Evolutionary conservation across 2,113 vertebrate genomes (phyloP), one percentile per base, ranked within the genome.

Genomic region (Gasterosteus nipponicus): DNA sequence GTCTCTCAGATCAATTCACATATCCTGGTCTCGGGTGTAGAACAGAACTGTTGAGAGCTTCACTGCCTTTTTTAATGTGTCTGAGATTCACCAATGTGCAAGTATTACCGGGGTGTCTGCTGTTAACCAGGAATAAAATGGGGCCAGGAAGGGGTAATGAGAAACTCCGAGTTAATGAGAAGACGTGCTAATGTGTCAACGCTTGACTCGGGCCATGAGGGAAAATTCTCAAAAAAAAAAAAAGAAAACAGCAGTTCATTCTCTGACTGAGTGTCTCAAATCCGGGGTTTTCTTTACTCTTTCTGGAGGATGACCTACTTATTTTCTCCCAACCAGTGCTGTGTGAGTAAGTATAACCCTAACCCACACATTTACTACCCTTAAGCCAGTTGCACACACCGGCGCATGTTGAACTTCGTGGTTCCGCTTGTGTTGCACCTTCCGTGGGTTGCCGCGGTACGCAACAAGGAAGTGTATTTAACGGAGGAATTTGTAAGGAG

Each of bases 111-210:
- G 73, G 16, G 73, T 83, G 78, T 73, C 73, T 84, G 62, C 70
- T 72, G 86, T 87, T 92, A 93, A 86, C 84, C 73, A 77, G 76
- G 78, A 84, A 84, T 83, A 86, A 85, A 88, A 86, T 78, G 88
- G 78, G 80, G 84, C 86, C 84, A 89, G 79, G 49, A 84, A 71
- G 84, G 79, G 84, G 73, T 89, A 87, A 93, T 83, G 86, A 89
- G 80, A 87, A 90, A 83, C 56, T 82, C 73, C 4, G 46, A 75
- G 85, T 85, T 92, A 92, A 92, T 91, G 87, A 91, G 86, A 87
- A 88, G 78, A 88, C 39, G 71, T 84, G 82, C 84, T 92, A 87
- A 91, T 86, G 89, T 90, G 86, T 89, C 89, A 86, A 76, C 63
- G 86, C 85, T 78, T 86, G 86, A 91, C 83, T 87, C 82, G 65